A percentile compares a stretch with the other conserved stretches of the same genome.
Evolutionary conservation across 2,888 invertebrate species (phyloP).

Genomic region (Isotomurus palustris): DNA sequence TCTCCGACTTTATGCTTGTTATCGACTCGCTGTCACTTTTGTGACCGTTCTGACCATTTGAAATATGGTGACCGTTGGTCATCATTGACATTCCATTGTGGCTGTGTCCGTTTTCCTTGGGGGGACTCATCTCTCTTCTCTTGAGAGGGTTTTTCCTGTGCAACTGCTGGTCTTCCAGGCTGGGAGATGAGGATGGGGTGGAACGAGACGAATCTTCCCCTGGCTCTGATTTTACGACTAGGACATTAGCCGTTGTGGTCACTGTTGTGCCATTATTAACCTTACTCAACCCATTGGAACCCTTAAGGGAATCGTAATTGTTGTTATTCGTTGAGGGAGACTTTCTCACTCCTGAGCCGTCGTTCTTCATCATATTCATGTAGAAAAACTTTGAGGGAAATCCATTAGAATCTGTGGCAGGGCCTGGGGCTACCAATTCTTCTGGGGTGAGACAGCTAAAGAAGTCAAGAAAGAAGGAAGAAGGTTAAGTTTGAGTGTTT

Average conservation of each 20-base stretch:
- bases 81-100: too few species aligned
- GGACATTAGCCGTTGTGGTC: slow-evolving; percentile 31
- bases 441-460: slow-evolving; percentile 45
- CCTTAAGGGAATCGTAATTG: slow-evolving; percentile 26
- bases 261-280: slow-evolving; percentile 25
- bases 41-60: slow-evolving; percentile 19
- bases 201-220: slow-evolving; percentile 19
- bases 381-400: slow-evolving; percentile 43
- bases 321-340: slow-evolving; percentile 16
- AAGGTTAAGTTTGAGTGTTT: slow-evolving; percentile 1
- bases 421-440: slow-evolving; percentile 38
- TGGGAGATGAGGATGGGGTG: slow-evolving; percentile 11
- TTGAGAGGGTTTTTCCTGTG: slow-evolving; percentile 11
- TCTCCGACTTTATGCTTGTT: slow-evolving; percentile 35
- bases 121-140: not conserved
- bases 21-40: slow-evolving; percentile 32
- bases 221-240: slow-evolving; percentile 39
- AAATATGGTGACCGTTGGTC: slow-evolving; percentile 1
- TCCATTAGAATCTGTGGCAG: slow-evolving; percentile 30
- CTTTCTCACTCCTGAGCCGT: slow-evolving; percentile 20
- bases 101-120: not conserved
- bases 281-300: slow-evolving; percentile 13
- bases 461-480: slow-evolving; percentile 8
- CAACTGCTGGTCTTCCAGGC: slow-evolving; percentile 1
- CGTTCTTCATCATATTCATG: slow-evolving; percentile 35